These are phyloP conservation scores for Lycia hirtaria DNA, from an alignment of 2,888 invertebrate genomes.

Conservation along the genomic window DNA sequence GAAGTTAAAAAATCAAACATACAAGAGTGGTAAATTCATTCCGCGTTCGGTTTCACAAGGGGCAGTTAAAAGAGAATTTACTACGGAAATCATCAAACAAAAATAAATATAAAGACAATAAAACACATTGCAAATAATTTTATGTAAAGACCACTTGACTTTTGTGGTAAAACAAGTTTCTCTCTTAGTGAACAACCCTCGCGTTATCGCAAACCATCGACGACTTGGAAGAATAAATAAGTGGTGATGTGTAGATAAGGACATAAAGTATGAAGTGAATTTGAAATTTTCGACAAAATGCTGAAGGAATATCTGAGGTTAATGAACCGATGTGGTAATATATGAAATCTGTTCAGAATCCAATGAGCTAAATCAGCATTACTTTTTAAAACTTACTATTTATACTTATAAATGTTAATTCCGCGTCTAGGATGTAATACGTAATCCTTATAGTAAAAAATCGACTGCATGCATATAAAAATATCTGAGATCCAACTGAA, in stretches of 20 bases:
- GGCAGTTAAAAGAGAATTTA: too few species aligned
- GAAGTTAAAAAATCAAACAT: neutral
- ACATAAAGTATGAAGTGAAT: neutral
- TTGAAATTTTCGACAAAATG: neutral
- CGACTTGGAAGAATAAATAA: slow-evolving; percentile 10
- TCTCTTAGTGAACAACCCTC: slow-evolving; percentile 20
- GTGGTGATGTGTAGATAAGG: neutral
- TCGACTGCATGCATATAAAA: too few species aligned
- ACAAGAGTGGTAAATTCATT: neutral
- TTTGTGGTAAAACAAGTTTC: slow-evolving; percentile 22
- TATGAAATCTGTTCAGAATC: too few species aligned
- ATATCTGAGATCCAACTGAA: too few species aligned
- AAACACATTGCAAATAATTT: slow-evolving; percentile 13
- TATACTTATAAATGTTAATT: too few species aligned
- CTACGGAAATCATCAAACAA: neutral
- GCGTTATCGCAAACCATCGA: slow-evolving; percentile 6
- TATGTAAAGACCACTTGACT: slow-evolving; percentile 11
- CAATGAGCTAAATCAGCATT: neutral
- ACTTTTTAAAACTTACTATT: too few species aligned
- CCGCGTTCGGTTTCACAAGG: neutral
- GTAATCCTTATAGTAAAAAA: too few species aligned
- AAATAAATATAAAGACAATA: neutral
- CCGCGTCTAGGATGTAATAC: too few species aligned
- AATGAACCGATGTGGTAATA: neutral
- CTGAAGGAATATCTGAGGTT: too few species aligned